These are phyloP conservation scores for Cnemophilus loriae DNA, from an alignment of 2,113 vertebrate species.

Conservation along the genomic window DNA sequence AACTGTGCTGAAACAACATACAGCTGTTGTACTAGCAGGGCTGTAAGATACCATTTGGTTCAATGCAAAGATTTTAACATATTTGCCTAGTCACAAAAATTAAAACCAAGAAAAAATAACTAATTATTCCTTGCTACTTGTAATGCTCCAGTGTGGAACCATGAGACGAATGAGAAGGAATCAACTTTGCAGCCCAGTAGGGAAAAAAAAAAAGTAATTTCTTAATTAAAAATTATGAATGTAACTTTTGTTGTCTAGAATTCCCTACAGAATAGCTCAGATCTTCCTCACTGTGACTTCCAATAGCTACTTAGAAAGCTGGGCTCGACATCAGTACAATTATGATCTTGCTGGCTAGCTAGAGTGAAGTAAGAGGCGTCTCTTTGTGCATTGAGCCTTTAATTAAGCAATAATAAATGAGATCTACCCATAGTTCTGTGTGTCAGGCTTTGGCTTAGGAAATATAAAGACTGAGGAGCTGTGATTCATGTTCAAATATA, in stretches of 20 bases:
- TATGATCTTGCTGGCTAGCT: slow-evolving; percentile 49
- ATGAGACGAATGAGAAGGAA: background rate
- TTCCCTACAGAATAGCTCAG: slow-evolving; percentile 52
- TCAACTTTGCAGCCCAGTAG: background rate
- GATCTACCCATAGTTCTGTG: slow-evolving; percentile 51
- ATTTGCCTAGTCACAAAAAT: background rate
- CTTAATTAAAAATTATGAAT: slow-evolving; percentile 68
- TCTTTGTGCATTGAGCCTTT: slow-evolving; percentile 62
- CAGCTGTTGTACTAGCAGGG: background rate
- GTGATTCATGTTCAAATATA: slow-evolving; percentile 62
- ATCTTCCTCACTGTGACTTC: slow-evolving; percentile 47
- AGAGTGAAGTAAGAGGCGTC: slow-evolving; percentile 25
- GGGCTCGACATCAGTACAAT: slow-evolving; percentile 45
- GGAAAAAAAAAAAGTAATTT: slow-evolving; percentile 2
- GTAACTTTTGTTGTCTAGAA: slow-evolving; percentile 60
- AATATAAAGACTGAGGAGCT: slow-evolving; percentile 32
- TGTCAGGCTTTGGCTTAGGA: slow-evolving; percentile 35
- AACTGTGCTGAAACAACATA: background rate
- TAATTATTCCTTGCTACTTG: background rate
- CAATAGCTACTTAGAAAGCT: slow-evolving; percentile 60
- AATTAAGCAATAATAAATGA: slow-evolving; percentile 70
- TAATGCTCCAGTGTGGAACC: background rate
- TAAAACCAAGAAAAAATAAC: background rate
- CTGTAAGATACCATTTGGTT: background rate
- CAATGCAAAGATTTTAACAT: background rate